Base-by-base conservation (phyloP, 2,113 vertebrate genomes). In the Tragelaphus scriptus region DNA sequence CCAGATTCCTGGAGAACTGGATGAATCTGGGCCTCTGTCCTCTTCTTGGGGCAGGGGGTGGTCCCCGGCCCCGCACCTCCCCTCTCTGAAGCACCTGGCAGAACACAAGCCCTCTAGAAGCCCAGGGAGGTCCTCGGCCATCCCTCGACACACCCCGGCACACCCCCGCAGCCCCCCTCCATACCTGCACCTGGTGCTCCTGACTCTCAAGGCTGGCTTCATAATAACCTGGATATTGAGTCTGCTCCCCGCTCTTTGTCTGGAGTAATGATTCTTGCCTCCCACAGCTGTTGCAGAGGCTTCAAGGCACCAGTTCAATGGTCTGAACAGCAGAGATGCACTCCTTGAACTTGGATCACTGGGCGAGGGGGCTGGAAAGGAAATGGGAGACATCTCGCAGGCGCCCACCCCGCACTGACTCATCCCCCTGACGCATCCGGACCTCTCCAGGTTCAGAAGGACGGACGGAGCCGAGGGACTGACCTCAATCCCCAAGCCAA, bases 261-360 rank as follows among this genome's bases (percentile, higher is more conserved):
- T 95, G 63, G 12, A 77, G 49, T 98, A 98, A 98, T 97, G 95
- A 95, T 51, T 96, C 93, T 95, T 88, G 81, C 56, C 85, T 98
- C 90, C 95, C 97, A 96, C 97, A 99, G 99, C 98, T 99, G 85
- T 98, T 99, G 92, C 99, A 65, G 98, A 99, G 98, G 61, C 23
- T 99, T 93, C 98, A 99, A 88, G 99, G 99, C 84, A 98, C 98
- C 97, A 98, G 98, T 96, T 99, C 99, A 8, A 98, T 99, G 98
- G 99, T 99, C 86, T 99, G 99, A 99, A 97, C 58, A 30, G 61
- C 0, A 40, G 82, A 91, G 81, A 93, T 30, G 92, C 91, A 59
- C 92, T 94, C 80, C 94, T 97, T 90, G 95, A 95, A 95, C 71
- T 82, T 77, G 97, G 56, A 95, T 85, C 44, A 1, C 36, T 40